Evolutionary conservation across 2,113 vertebrate genomes (phyloP).

Genomic region (Cinclus mexicanus): DNA sequence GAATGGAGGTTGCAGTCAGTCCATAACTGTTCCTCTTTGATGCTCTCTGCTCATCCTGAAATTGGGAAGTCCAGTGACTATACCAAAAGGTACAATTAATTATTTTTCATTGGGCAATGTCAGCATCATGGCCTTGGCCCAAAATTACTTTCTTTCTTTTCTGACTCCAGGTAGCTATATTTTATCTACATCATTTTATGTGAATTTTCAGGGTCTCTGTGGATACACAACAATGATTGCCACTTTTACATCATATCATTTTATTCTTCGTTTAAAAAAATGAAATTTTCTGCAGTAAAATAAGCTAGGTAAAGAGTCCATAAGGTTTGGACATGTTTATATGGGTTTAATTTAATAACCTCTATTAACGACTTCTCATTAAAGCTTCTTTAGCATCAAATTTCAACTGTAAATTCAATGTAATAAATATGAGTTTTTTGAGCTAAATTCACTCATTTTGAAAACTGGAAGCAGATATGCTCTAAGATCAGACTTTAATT

Average conservation of each 20-base stretch:
- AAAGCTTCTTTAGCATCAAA: neutral
- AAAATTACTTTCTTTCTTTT: neutral
- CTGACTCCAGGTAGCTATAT: neutral
- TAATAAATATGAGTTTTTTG: neutral
- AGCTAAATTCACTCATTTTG: neutral
- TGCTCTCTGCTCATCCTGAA: neutral
- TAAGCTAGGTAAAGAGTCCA: fast-evolving
- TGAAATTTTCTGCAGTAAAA: neutral
- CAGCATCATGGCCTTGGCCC: neutral
- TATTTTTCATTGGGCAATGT: neutral
- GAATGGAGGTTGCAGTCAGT: fast-evolving
- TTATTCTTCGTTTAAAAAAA: neutral
- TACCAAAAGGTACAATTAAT: neutral
- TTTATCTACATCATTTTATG: neutral
- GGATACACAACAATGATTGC: neutral
- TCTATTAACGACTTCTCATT: neutral
- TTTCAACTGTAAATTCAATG: neutral
- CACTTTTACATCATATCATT: neutral
- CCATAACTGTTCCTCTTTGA: neutral
- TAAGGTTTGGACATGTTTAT: neutral
- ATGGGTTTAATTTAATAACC: neutral
- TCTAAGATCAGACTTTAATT: neutral
- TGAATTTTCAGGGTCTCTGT: neutral
- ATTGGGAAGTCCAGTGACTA: neutral
- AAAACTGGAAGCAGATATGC: neutral